phyloP scores from a whole-genome alignment of 1,140 invertebrate genomes.

The Halesus radiatus region DNA sequence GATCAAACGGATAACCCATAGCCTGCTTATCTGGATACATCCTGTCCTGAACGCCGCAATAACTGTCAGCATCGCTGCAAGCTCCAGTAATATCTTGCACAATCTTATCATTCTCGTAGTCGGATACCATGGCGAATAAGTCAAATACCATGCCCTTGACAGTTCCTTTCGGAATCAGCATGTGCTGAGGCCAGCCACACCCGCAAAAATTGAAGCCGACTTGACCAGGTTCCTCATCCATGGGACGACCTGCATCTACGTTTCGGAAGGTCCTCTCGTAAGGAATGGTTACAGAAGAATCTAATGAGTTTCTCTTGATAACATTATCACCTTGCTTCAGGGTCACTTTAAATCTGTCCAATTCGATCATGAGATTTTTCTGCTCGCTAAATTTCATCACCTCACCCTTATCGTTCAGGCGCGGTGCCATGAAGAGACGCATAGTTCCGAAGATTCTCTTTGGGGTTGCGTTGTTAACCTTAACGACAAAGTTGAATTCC shows the following conservation, averaged over 20 bases:
- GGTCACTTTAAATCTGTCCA: conserved; percentile 79
- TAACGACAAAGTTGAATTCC: conserved; percentile 77
- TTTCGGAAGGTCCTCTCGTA: conserved; percentile 80
- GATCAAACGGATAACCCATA: conserved; percentile 87
- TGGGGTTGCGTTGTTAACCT: conserved; percentile 72
- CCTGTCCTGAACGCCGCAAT: conserved; percentile 80
- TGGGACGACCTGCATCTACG: conserved; percentile 70
- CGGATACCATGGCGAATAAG: conserved; percentile 86
- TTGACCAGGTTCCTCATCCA: conserved; percentile 65
- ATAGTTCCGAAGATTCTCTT: conserved; percentile 74
- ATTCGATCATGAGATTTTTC: conserved; percentile 80
- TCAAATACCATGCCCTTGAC: conserved; percentile 77
- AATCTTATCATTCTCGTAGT: conserved; percentile 79
- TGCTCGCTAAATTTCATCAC: conserved; percentile 76
- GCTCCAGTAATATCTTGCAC: conserved; percentile 55
- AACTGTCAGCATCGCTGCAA: conserved; percentile 81
- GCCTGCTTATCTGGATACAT: conserved; percentile 79
- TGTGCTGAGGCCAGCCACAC: conserved; percentile 90
- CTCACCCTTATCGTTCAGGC: conserved; percentile 77
- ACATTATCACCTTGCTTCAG: conserved; percentile 76
- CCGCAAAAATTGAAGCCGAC: conserved; percentile 84
- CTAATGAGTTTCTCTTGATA: conserved; percentile 73
- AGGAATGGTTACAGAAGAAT: conserved; percentile 82
- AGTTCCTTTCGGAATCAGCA: conserved; percentile 84
- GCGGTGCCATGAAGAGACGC: conserved; percentile 82